Base-by-base conservation (phyloP, 2,888 invertebrate species). In the Hanleya hanleyi region DNA sequence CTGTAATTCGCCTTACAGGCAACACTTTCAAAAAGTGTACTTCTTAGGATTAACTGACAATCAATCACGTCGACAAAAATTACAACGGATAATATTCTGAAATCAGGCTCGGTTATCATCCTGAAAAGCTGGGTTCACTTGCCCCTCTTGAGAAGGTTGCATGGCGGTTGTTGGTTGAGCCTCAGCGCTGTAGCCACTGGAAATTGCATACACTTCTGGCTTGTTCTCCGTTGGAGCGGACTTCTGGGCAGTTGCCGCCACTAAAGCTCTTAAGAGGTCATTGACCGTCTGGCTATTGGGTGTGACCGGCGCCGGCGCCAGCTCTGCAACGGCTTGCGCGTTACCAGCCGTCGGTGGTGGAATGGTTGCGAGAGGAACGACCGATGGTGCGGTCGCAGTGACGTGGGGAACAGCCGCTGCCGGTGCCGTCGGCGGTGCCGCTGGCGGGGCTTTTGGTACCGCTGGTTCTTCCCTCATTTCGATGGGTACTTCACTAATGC, bases 401-500 rank as follows among this genome's bases (percentile, higher is more conserved):
- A n/a, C 29, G 32, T 22, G 18, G 35, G 47, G 49, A n/a, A 62
- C 69, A 38, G 61, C 66, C 47, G 36, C 69, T 12, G 61, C 69
- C 18, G 50, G 67, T 22, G 18, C 70, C 70, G 65, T 9, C 75
- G 67, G 35, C 75, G 70, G 33, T 78, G n/a, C 29, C 77, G 50
- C 80, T 77, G 38, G 77, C 70, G 29, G 72, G 73, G 61, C 76
- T 73, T n/a, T 65, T 73, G 9, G 71, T 29, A 32, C 36, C 22
- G 22, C 50, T 50, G 49, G 50, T 18, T 33, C n/a, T 18, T 33
- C n/a, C 32, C 18, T 67, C 35, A 35, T 67, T 37, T 29, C 49
- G 49, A 67, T 49, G 50, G 67, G 74, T 22, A 76, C 66, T 32
- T 85, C 83, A 65, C 82, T 83, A 37, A 81, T 41, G 71, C 78